Conservation (phyloP, 2,797 vertebrate species). For the Momotus momota region DNA sequence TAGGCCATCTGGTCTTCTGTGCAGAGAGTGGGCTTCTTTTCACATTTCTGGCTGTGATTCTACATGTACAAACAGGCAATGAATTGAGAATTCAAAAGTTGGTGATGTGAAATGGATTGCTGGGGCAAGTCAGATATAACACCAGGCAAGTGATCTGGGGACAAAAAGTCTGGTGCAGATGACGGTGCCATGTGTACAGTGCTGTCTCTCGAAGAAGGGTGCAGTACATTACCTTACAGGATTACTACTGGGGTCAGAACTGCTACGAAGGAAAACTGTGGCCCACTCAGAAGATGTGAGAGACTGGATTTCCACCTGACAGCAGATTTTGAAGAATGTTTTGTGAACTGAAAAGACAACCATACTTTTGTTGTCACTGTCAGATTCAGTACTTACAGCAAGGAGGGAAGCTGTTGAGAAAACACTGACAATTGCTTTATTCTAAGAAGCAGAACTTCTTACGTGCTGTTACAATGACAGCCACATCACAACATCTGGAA, state of each 20-base stretch:
- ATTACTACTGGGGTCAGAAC: background rate
- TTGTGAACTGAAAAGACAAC: background rate
- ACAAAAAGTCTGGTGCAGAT: background rate
- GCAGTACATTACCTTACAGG: background rate
- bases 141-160: background rate
- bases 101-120: background rate
- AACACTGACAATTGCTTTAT: background rate
- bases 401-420: background rate
- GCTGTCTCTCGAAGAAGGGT: background rate
- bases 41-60: background rate
- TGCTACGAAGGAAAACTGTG: background rate
- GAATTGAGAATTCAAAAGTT: background rate
- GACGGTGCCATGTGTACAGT: background rate
- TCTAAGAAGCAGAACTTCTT: background rate
- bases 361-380: background rate
- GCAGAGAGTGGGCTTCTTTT: background rate
- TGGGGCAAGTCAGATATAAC: background rate
- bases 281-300: background rate
- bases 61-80: background rate
- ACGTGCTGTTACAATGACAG: background rate
- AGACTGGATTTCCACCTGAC: background rate
- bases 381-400: background rate
- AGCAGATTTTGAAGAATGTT: background rate
- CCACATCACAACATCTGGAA: background rate
- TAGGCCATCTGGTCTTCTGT: background rate